A percentile compares a stretch with the other conserved stretches of the same genome.
Conservation (phyloP, 1,140 invertebrate species). For the Rhagoletis zephyria region DNA sequence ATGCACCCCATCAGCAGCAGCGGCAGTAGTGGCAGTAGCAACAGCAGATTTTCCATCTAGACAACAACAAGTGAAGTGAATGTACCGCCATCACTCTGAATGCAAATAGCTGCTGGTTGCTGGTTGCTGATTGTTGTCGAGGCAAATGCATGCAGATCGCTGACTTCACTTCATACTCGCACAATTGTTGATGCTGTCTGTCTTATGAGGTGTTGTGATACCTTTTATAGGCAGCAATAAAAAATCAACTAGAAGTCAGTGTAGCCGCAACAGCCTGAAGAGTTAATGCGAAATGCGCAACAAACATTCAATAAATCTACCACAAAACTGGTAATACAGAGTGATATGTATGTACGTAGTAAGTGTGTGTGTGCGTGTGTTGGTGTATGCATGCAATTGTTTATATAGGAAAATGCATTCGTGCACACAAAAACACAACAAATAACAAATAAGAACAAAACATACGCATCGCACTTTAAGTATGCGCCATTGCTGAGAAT, state of each 20-base stretch:
- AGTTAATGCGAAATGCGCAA: not conserved
- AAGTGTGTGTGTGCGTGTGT: not conserved
- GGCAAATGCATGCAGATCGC: conserved; percentile 26
- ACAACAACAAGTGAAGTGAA: not conserved
- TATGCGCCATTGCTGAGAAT: not conserved
- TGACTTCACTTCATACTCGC: no score
- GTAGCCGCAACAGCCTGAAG: not conserved
- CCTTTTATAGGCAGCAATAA: conserved; percentile 26
- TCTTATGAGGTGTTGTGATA: conserved; percentile 1
- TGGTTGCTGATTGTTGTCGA: not conserved
- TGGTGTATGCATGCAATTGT: not conserved
- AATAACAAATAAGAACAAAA: not conserved
- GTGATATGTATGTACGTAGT: not conserved
- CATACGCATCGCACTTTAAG: not conserved
- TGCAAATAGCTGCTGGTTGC: not conserved
- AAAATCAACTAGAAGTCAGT: not conserved
- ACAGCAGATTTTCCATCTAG: not conserved
- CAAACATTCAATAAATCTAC: conserved; percentile 21
- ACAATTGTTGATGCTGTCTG: not conserved
- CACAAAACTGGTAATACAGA: not conserved
- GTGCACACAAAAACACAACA: not conserved
- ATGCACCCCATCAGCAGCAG: not conserved
- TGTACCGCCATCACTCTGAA: not conserved
- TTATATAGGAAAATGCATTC: not conserved
- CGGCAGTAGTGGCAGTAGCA: not conserved